Evolutionary conservation across 2,888 invertebrate species (phyloP).

Genomic region (Drosophila greeni): DNA sequence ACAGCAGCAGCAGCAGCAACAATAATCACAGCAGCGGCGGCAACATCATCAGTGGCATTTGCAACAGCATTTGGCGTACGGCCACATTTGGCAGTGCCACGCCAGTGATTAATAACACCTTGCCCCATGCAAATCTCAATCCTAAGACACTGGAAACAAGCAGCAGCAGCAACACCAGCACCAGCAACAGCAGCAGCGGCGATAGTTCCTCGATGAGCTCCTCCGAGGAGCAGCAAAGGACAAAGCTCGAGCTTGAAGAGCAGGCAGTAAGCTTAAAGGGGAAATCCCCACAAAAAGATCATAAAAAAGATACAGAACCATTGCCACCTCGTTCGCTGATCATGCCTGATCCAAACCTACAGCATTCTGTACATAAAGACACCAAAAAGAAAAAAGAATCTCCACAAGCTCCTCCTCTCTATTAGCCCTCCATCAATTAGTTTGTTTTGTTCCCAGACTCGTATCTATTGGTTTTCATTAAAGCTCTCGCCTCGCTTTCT

Average conservation of each 20-base stretch:
- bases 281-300: conserved; percentile 9
- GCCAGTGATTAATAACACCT: conserved; percentile 44
- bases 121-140: conserved; percentile 39
- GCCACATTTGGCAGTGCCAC: conserved; percentile 72
- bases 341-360: conserved; percentile 40
- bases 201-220: conserved; percentile 64
- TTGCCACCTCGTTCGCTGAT: conserved; percentile 41
- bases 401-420: conserved; percentile 13
- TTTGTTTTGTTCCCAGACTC: conserved; percentile 45
- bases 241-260: conserved; percentile 61
- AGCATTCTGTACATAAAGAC: conserved; percentile 42
- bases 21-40: conserved; percentile 43
- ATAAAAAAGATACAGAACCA: conserved; percentile 30
- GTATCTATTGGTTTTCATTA: conserved; percentile 35
- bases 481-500: background rate
- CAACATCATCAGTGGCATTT: conserved; percentile 69
- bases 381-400: conserved; percentile 2
- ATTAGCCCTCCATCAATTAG: conserved; percentile 57
- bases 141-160: conserved; percentile 20
- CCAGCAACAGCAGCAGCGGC: conserved; percentile 34
- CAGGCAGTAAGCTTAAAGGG: conserved; percentile 68
- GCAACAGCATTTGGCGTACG: conserved; percentile 75
- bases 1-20: conserved; percentile 50
- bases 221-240: conserved; percentile 40
- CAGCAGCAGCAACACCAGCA: conserved; percentile 33